Conservation (phyloP, 2,113 vertebrate species). For the Baryphthengus martii region DNA sequence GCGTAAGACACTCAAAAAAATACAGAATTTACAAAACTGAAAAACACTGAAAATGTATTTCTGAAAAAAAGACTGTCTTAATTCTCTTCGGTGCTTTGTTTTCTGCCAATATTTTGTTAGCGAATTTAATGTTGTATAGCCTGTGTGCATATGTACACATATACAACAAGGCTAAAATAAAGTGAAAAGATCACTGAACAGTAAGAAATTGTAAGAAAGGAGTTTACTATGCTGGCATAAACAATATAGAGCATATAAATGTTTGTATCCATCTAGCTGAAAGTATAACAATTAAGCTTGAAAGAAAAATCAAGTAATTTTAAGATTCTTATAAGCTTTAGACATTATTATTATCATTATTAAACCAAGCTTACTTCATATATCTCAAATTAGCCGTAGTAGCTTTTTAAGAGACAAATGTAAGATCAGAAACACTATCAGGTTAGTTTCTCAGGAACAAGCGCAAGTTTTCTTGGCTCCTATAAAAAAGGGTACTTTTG, state of each 20-base stretch:
- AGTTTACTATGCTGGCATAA: background rate
- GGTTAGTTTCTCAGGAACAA: background rate
- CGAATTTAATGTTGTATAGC: background rate
- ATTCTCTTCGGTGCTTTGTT: background rate
- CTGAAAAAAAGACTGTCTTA: background rate
- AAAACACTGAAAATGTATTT: background rate
- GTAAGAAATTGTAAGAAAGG: background rate
- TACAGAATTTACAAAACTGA: background rate
- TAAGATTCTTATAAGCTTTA: background rate
- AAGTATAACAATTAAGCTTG: background rate
- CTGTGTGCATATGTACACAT: background rate
- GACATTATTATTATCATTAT: background rate
- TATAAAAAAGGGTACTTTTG: background rate
- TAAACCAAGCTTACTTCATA: background rate
- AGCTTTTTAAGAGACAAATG: background rate
- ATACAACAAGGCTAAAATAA: background rate
- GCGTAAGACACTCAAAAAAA: background rate
- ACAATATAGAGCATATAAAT: background rate
- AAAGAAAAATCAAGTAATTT: background rate
- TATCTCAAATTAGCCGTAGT: background rate
- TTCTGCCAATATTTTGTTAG: background rate
- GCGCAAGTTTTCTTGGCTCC: background rate
- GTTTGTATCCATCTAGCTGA: background rate
- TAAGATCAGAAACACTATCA: background rate
- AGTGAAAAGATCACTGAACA: background rate